phyloP scores from a whole-genome alignment of 2,797 vertebrate species.

The Danio tinwini region DNA sequence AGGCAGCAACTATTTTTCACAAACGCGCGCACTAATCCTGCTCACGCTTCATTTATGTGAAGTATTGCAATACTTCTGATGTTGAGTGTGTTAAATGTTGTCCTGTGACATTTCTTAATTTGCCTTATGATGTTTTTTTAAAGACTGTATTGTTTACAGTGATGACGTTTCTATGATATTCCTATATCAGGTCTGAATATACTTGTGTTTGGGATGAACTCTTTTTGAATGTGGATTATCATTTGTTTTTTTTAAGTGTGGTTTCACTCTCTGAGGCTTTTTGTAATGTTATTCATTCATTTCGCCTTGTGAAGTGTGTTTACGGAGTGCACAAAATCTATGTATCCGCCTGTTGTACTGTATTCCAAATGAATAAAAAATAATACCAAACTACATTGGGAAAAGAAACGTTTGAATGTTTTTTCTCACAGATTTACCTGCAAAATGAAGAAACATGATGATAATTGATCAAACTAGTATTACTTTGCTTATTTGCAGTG shows the following conservation, averaged over 20 bases:
- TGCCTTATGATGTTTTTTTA: conserved; percentile 50
- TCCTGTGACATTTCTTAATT: conserved; percentile 49
- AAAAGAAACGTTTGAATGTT: too few species aligned
- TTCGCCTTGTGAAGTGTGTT: conserved; percentile 71
- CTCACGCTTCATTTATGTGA: conserved; percentile 24
- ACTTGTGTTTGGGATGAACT: conserved; percentile 24
- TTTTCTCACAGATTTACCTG: too few species aligned
- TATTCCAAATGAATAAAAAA: conserved; percentile 75
- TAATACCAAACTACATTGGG: conserved; percentile 40
- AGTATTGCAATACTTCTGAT: conserved; percentile 33
- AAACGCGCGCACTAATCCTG: neutral
- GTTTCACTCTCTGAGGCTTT: conserved; percentile 71
- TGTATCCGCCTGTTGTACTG: conserved; percentile 71
- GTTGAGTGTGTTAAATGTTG: conserved; percentile 53
- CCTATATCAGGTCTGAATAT: conserved; percentile 28
- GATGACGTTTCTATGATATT: conserved; percentile 46
- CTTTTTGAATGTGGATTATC: conserved; percentile 42
- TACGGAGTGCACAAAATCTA: conserved; percentile 69
- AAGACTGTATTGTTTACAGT: conserved; percentile 42
- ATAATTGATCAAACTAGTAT: too few species aligned
- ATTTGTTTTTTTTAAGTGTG: conserved; percentile 1
- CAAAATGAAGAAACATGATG: too few species aligned
- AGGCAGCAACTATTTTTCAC: neutral
- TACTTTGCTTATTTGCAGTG: too few species aligned
- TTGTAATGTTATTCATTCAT: conserved; percentile 51